These are phyloP conservation scores for Peromyscus eremicus DNA, from an alignment of 2,797 vertebrate species.

Conservation along the genomic window DNA sequence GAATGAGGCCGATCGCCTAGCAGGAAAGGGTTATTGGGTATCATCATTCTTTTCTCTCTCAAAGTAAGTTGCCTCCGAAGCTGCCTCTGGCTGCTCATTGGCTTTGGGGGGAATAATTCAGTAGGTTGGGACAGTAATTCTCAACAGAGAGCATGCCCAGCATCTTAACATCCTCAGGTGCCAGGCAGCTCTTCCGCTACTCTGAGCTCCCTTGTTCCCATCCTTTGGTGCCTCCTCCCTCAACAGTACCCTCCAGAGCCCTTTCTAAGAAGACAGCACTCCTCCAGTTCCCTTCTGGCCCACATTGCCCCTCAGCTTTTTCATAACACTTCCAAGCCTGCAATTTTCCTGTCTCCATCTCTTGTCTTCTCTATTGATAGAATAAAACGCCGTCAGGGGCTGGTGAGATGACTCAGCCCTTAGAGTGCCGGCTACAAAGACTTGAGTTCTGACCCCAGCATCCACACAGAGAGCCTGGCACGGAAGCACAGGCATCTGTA, in stretches of 20 bases:
- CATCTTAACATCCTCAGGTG: not conserved
- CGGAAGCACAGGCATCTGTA: not conserved
- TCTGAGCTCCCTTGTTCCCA: not conserved
- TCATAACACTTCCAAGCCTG: not conserved
- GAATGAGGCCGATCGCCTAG: not conserved
- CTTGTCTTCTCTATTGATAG: not conserved
- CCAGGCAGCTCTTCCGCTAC: not conserved
- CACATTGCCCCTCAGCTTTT: not conserved
- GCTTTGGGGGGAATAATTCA: not conserved
- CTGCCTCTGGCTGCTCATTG: not conserved
- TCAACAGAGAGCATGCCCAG: not conserved
- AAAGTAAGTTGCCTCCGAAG: not conserved
- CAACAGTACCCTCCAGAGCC: not conserved
- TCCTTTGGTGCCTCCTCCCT: too few species aligned
- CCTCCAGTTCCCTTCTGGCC: rapidly evolving
- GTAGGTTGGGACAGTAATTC: not conserved
- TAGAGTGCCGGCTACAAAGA: not conserved
- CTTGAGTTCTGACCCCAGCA: not conserved
- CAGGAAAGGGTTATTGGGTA: not conserved
- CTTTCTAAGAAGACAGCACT: not conserved
- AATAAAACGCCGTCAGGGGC: not conserved
- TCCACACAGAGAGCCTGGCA: not conserved
- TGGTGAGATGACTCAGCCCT: not conserved
- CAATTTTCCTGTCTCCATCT: not conserved
- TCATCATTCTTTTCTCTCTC: not conserved